Conservation (phyloP, 2,113 vertebrate species). For the Empidonax traillii region DNA sequence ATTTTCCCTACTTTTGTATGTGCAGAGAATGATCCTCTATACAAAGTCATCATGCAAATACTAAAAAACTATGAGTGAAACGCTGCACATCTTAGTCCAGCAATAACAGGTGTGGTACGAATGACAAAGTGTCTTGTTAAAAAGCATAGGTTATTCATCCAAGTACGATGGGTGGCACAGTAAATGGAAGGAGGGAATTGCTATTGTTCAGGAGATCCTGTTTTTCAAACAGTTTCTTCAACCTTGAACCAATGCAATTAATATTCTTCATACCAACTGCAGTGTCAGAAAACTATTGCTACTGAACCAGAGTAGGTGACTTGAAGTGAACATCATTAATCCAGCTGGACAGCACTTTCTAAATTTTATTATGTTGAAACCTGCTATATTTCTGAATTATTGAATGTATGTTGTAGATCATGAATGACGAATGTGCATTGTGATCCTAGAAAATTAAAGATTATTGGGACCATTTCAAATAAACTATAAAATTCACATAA, state of each 20-base stretch:
- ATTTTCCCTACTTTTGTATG: background rate
- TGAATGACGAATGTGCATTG: background rate
- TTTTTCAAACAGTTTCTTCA: background rate
- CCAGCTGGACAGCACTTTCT: background rate
- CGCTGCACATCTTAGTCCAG: background rate
- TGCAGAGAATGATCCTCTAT: background rate
- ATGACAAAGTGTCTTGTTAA: background rate
- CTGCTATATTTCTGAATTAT: constrained; percentile 10
- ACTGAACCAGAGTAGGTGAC: background rate
- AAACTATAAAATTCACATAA: background rate
- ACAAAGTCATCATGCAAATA: background rate
- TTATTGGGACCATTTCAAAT: background rate
- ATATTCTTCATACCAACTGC: background rate
- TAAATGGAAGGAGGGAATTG: background rate
- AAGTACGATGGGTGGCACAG: background rate
- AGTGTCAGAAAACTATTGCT: background rate
- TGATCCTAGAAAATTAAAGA: background rate
- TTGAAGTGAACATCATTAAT: background rate
- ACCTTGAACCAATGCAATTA: background rate
- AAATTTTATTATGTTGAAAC: constrained; percentile 3
- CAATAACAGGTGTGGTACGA: background rate
- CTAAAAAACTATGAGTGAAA: background rate
- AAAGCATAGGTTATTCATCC: background rate
- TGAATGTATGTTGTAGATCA: background rate
- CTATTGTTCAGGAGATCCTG: background rate